A percentile compares a stretch with the other conserved stretches of the same genome.
Evolutionary conservation across 2,797 vertebrate genomes (phyloP).

Genomic region (Babyrousa celebensis): DNA sequence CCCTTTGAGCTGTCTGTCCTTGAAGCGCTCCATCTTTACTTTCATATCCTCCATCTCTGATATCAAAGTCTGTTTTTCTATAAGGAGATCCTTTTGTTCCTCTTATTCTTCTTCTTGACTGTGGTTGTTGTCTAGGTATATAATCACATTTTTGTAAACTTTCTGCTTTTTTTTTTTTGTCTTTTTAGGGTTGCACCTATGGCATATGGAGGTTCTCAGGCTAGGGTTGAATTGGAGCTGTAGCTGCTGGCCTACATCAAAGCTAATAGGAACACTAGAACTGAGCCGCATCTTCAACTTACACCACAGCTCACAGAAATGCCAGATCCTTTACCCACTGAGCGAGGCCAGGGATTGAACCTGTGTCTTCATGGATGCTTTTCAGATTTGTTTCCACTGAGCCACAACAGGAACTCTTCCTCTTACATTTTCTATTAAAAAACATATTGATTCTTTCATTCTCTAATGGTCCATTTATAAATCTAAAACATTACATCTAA

Average conservation of each 20-base stretch:
- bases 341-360: no score
- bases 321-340: no score
- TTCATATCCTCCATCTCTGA: background rate
- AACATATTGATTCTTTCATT: background rate
- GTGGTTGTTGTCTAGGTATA: background rate
- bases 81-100: background rate
- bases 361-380: no score
- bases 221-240: no score
- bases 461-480: background rate
- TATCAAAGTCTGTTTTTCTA: background rate
- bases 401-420: background rate
- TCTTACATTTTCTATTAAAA: conserved; percentile 17
- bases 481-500: background rate
- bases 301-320: no score
- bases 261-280: no score
- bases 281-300: no score
- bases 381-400: no score
- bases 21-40: background rate
- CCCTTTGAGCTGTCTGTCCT: background rate
- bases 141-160: background rate
- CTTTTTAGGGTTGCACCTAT: no score
- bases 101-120: background rate
- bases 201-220: no score
- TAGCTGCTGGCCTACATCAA: no score
- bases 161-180: background rate